Percentiles rank a stretch among this genome's conserved stretches.
These are phyloP conservation scores for Chanos chanos DNA, from an alignment of 2,797 vertebrate genomes.

Conservation along the genomic window DNA sequence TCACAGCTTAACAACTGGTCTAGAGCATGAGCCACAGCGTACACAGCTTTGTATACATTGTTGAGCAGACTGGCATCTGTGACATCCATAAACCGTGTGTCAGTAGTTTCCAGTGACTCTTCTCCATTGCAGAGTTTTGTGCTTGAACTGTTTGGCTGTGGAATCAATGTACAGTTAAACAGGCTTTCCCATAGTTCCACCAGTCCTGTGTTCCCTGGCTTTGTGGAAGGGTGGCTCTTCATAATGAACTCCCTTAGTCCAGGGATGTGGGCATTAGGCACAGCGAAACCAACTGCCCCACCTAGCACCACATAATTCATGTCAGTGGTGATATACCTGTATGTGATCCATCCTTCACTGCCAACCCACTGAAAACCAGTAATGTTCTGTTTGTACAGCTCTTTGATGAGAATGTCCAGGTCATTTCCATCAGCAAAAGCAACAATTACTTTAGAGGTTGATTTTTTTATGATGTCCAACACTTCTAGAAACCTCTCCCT, in stretches of 20 bases:
- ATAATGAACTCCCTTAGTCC: constrained; percentile 67
- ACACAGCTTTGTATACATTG: constrained; percentile 75
- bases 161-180: constrained; percentile 62
- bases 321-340: constrained; percentile 64
- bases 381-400: constrained; percentile 70
- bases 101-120: constrained; percentile 60
- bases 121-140: constrained; percentile 56
- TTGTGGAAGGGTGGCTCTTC: constrained; percentile 58
- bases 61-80: constrained; percentile 72
- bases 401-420: constrained; percentile 71
- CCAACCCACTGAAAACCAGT: constrained; percentile 76
- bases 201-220: constrained; percentile 63
- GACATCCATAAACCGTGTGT: constrained; percentile 69
- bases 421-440: constrained; percentile 74
- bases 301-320: constrained; percentile 66
- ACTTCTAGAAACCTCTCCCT: constrained; percentile 68
- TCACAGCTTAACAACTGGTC: constrained; percentile 64
- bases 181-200: constrained; percentile 72
- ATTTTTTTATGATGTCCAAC: constrained; percentile 68
- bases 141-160: constrained; percentile 21
- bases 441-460: constrained; percentile 75
- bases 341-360: constrained; percentile 77
- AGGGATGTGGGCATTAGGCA: constrained; percentile 67
- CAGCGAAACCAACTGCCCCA: constrained; percentile 71
- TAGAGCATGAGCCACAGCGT: constrained; percentile 70